Base-by-base conservation (phyloP, 1,140 invertebrate genomes). In the Saccostrea glomerata region DNA sequence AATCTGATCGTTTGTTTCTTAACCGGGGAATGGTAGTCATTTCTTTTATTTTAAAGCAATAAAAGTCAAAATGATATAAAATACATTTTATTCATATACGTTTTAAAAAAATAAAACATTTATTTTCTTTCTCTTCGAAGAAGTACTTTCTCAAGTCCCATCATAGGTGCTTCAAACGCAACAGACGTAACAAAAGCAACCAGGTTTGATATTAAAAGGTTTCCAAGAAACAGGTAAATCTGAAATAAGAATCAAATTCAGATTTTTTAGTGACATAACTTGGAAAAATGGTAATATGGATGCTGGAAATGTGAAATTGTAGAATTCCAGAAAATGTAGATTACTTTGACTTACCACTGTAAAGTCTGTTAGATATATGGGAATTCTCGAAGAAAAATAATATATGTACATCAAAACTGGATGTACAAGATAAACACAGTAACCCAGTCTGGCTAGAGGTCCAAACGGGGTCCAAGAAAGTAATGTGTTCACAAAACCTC, bases 391-490 rank as follows among this genome's bases (percentile, higher is more conserved):
- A 13, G 25, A 36, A 36, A 15, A 60, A 36, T 60, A 60, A 56
- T 85, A 60, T 25, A 47, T 17, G 63, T 84, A 77, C 47, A 95
- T 90, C 55, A 95, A 85, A 23, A 95, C 89, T 20, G 95, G 92
- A 95, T 98, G 98, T 20, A 98, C 96, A 54, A 98, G 96, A 94
- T 98, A 99, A 9, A 98, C 97, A 94, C 97, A 97, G 94, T 98
- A 98, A 4, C 98, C 98, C 54, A 98, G 96, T 83, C 98, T 96
- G 90, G 97, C 97, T 23, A 98, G 95, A 0, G 98, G 98, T 91
- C 98, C 96, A 83, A 98, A 96, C 0, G 97, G 96, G 56, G 96
- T 96, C 93, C 97, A 97, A 0, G 97, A 98, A 20, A 98, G 95
- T 36, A 98, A 94, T 0, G 96, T 96, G 82, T 97, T 96, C 54